A percentile compares a stretch with the other conserved stretches of the same genome.
Evolutionary conservation across 2,113 vertebrate genomes (phyloP).

Genomic region (Campylomormyrus tamandua): DNA sequence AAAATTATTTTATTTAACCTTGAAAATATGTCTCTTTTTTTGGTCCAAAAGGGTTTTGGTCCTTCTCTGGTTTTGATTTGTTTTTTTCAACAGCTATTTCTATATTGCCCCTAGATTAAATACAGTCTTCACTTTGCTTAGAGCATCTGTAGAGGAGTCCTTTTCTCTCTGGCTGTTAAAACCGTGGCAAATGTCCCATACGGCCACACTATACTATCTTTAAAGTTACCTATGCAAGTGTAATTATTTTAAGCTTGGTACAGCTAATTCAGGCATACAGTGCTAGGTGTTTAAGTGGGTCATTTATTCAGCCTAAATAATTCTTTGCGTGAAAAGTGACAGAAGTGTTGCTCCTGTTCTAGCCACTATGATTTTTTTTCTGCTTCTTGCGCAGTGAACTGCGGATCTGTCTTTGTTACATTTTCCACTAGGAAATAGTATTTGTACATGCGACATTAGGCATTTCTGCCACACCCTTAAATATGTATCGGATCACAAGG

Average conservation of each 20-base stretch:
- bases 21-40: not conserved
- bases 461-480: not conserved
- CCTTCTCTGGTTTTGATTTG: not conserved
- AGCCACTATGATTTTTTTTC: not conserved
- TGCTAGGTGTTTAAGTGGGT: not conserved
- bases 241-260: conserved; percentile 7
- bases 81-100: not conserved
- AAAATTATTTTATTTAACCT: not conserved
- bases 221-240: conserved; percentile 2
- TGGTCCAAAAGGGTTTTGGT: no score
- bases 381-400: not conserved
- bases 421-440: not conserved
- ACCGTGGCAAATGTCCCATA: not conserved
- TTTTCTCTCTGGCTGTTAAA: not conserved
- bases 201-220: not conserved
- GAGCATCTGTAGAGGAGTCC: not conserved
- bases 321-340: not conserved
- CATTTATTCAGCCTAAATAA: conserved; percentile 12
- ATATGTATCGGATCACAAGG: not conserved
- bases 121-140: not conserved
- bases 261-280: conserved; percentile 8
- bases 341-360: not conserved
- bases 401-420: not conserved
- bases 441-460: not conserved
- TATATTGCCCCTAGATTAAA: not conserved